phyloP scores from a whole-genome alignment of 2,797 vertebrate species.

The Trichosurus vulpecula region DNA sequence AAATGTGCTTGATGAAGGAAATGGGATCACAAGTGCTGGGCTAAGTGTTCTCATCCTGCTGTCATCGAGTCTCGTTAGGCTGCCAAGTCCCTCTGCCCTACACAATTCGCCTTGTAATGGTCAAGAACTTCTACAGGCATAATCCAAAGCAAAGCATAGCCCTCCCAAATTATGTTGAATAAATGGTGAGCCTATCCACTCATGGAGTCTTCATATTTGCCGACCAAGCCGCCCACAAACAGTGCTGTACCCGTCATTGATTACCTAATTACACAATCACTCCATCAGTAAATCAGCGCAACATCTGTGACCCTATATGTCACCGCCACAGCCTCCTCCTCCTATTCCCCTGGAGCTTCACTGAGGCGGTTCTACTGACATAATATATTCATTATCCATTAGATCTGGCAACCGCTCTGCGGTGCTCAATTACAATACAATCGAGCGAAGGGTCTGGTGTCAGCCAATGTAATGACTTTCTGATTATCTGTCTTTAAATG shows the following conservation, averaged over 20 bases:
- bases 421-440: conserved; percentile 96
- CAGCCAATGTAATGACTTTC: conserved; percentile 97
- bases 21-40: background rate
- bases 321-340: conserved; percentile 75
- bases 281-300: conserved; percentile 86
- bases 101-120: background rate
- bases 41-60: background rate
- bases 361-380: conserved; percentile 87
- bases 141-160: conserved; percentile 46
- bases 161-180: conserved; percentile 49
- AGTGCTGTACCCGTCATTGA: conserved; percentile 83
- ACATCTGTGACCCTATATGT: conserved; percentile 85
- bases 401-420: conserved; percentile 94
- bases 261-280: conserved; percentile 87
- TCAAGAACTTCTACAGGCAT: conserved; percentile 63
- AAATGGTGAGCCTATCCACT: conserved; percentile 40
- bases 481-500: conserved; percentile 99
- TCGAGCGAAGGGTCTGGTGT: conserved; percentile 89
- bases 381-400: conserved; percentile 96
- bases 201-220: conserved; percentile 65
- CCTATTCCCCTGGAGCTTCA: conserved; percentile 81
- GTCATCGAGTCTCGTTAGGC: conserved; percentile 40
- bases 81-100: conserved; percentile 38
- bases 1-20: background rate
- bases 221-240: conserved; percentile 75